Evolutionary conservation across 2,797 vertebrate species (phyloP).

Genomic region (Brotula barbata): DNA sequence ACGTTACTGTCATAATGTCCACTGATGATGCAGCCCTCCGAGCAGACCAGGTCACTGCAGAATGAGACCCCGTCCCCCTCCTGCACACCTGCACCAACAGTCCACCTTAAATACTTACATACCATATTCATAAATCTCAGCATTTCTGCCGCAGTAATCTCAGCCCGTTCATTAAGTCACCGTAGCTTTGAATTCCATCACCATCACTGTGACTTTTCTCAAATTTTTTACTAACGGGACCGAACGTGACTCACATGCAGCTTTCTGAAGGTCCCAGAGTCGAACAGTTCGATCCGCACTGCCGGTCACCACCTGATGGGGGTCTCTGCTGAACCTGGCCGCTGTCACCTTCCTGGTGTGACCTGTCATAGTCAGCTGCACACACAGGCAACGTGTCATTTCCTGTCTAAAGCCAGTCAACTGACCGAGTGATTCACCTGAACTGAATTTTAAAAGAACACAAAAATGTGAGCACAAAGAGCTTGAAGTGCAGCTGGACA

Average conservation of each 20-base stretch:
- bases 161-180: too few species aligned
- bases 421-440: too few species aligned
- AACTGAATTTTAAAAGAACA: too few species aligned
- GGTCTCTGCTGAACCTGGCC: slow-evolving; percentile 81
- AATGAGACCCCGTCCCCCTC: slow-evolving; percentile 79
- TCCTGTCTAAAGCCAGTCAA: too few species aligned
- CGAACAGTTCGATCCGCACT: slow-evolving; percentile 85
- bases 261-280: slow-evolving; percentile 86
- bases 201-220: too few species aligned
- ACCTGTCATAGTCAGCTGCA: slow-evolving; percentile 86
- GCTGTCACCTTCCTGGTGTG: slow-evolving; percentile 89
- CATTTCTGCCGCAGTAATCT: too few species aligned
- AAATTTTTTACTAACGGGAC: too few species aligned
- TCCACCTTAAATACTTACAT: not conserved
- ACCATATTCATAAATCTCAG: too few species aligned
- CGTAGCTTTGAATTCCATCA: too few species aligned
- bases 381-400: not conserved
- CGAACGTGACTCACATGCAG: slow-evolving; percentile 86
- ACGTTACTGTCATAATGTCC: slow-evolving; percentile 87
- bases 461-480: too few species aligned
- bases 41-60: slow-evolving; percentile 87
- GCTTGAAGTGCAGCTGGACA: too few species aligned
- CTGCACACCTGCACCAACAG: slow-evolving; percentile 76
- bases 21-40: slow-evolving; percentile 82
- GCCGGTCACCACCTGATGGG: slow-evolving; percentile 85